These are phyloP conservation scores for Melanostigma gelatinosum DNA, from an alignment of 2,113 vertebrate genomes.

Conservation along the genomic window DNA sequence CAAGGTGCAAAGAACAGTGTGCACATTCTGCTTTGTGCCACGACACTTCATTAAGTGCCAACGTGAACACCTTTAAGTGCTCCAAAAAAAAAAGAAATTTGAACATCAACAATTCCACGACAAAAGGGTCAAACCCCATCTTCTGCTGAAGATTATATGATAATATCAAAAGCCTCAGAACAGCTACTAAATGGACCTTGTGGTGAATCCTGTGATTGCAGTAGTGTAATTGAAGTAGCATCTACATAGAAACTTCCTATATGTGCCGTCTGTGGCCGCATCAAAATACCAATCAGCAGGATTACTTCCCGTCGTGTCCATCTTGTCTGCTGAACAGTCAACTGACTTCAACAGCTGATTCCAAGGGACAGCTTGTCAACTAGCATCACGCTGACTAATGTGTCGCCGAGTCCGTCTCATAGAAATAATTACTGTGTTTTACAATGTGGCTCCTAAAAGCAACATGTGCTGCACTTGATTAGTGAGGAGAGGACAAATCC, in stretches of 20 bases:
- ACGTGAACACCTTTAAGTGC: neutral
- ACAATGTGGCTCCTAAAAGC: constrained; percentile 29
- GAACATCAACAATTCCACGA: neutral
- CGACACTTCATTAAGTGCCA: neutral
- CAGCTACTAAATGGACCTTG: neutral
- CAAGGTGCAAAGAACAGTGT: neutral
- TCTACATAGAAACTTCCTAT: neutral
- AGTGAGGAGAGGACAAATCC: constrained; percentile 19
- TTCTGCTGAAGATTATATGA: neutral
- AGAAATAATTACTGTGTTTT: constrained; percentile 56
- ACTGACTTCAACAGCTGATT: constrained; percentile 66
- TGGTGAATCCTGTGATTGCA: neutral
- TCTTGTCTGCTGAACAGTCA: constrained; percentile 58
- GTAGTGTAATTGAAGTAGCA: neutral
- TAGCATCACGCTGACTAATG: constrained; percentile 65
- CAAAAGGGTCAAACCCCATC: neutral
- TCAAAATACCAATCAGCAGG: constrained; percentile 36
- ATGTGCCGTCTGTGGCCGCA: neutral
- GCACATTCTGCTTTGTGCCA: neutral
- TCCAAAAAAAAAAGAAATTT: neutral
- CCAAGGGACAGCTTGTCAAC: constrained; percentile 71
- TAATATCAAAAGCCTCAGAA: neutral
- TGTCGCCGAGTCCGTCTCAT: constrained; percentile 50
- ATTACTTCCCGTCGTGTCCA: constrained; percentile 31
- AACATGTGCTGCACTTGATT: constrained; percentile 37